phyloP scores from a whole-genome alignment of 1,140 invertebrate genomes.

The Drosophila truncata region DNA sequence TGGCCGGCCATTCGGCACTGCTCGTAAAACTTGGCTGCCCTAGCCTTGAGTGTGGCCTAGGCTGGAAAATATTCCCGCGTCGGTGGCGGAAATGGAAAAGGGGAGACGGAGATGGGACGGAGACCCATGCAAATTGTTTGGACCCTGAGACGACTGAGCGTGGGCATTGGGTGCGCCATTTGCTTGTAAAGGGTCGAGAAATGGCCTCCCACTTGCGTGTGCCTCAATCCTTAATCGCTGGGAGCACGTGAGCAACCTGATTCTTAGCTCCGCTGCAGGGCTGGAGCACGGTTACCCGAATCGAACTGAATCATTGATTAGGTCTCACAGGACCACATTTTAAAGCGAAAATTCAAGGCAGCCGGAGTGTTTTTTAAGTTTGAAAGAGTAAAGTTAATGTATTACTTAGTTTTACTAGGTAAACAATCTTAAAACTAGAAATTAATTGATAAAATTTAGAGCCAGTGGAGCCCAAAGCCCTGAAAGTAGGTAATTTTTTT shows the following conservation, averaged over 20 bases:
- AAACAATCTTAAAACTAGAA: not conserved
- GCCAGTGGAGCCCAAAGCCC: not conserved
- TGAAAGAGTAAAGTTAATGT: not conserved
- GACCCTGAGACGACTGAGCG: slow-evolving; percentile 20
- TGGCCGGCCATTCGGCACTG: slow-evolving; percentile 49
- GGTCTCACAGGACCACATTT: not conserved
- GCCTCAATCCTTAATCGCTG: slow-evolving; percentile 57
- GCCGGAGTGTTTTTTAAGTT: not conserved
- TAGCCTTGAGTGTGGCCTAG: slow-evolving; percentile 44
- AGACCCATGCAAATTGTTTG: slow-evolving; percentile 60
- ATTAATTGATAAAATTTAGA: not conserved
- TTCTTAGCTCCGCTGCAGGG: slow-evolving; percentile 25
- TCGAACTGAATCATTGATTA: slow-evolving; percentile 51
- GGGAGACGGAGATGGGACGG: not conserved
- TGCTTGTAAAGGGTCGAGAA: slow-evolving; percentile 51
- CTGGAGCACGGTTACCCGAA: slow-evolving; percentile 13
- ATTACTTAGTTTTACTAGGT: not conserved
- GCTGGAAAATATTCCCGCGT: slow-evolving; percentile 1
- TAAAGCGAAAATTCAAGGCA: slow-evolving; percentile 2
- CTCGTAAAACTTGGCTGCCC: slow-evolving; percentile 52
- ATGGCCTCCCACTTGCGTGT: slow-evolving; percentile 62
- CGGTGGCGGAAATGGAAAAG: not conserved
- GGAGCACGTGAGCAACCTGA: slow-evolving; percentile 58
- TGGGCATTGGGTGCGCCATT: slow-evolving; percentile 62
- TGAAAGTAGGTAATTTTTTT: not conserved